Conservation (phyloP, 2,797 vertebrate species). For the Xenentodon cancila region DNA sequence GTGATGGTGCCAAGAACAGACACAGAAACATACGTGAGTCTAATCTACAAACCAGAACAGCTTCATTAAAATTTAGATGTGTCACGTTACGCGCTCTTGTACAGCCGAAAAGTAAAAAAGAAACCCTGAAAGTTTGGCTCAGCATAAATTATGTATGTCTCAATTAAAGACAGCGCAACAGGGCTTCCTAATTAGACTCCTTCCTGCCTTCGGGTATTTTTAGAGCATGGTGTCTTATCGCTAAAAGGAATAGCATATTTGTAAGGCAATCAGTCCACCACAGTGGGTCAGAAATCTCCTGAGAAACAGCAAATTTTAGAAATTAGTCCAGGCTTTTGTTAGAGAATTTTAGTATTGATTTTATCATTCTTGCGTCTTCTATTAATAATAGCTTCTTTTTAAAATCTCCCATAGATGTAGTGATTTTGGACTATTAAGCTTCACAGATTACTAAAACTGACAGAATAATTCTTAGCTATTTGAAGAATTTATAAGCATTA, state of each 20-base stretch:
- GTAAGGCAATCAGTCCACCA: neutral
- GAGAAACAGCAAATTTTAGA: neutral
- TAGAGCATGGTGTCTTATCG: neutral
- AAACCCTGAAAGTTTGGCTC: too few species aligned
- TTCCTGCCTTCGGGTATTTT: neutral
- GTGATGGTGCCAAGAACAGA: conserved; percentile 17
- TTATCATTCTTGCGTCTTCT: too few species aligned
- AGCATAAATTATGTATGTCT: too few species aligned
- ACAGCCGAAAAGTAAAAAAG: neutral
- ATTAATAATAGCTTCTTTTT: too few species aligned
- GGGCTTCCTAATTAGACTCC: neutral
- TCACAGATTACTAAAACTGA: too few species aligned
- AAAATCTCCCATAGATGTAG: too few species aligned
- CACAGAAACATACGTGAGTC: conserved; percentile 9
- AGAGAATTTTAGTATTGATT: too few species aligned
- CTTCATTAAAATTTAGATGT: neutral
- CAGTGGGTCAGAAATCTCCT: neutral
- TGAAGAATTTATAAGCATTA: too few species aligned
- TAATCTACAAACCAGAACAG: conserved; percentile 1
- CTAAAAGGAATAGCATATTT: neutral
- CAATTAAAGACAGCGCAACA: too few species aligned
- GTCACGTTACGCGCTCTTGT: neutral
- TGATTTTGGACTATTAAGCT: too few species aligned
- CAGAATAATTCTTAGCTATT: too few species aligned
- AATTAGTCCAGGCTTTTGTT: neutral